Conservation (phyloP, 2,888 invertebrate genomes). For the Pandemis corylana region DNA sequence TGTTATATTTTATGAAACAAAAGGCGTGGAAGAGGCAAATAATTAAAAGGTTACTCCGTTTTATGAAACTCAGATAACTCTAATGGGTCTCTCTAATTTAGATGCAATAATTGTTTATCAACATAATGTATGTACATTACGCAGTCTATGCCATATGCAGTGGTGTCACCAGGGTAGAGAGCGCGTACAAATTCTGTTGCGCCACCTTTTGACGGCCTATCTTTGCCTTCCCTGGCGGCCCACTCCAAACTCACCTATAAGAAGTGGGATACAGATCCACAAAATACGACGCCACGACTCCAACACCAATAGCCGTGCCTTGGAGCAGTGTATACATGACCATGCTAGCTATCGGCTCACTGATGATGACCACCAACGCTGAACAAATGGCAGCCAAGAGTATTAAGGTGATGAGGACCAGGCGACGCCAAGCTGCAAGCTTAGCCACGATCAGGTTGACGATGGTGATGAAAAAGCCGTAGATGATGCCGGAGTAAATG, state of each 20-base stretch:
- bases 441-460: constrained; percentile 74
- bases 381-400: constrained; percentile 80
- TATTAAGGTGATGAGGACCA: constrained; percentile 70
- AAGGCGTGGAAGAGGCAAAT: too few species aligned
- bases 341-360: constrained; percentile 57
- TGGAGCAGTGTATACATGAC: constrained; percentile 62
- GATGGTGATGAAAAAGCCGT: constrained; percentile 83
- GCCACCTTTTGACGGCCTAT: too few species aligned
- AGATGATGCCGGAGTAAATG: constrained; percentile 84
- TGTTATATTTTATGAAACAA: too few species aligned
- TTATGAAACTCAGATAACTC: too few species aligned
- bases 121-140: too few species aligned
- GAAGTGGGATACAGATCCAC: constrained; percentile 68
- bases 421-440: constrained; percentile 80
- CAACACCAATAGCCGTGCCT: constrained; percentile 55
- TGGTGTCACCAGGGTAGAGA: too few species aligned
- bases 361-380: constrained; percentile 76
- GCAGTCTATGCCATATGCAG: too few species aligned
- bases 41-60: too few species aligned
- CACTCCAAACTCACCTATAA: constrained; percentile 55
- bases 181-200: too few species aligned
- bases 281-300: constrained; percentile 60
- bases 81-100: too few species aligned
- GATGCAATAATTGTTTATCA: too few species aligned
- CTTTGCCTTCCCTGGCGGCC: too few species aligned